Base-by-base conservation (phyloP, 2,113 vertebrate genomes). In the Oreamnos americanus region DNA sequence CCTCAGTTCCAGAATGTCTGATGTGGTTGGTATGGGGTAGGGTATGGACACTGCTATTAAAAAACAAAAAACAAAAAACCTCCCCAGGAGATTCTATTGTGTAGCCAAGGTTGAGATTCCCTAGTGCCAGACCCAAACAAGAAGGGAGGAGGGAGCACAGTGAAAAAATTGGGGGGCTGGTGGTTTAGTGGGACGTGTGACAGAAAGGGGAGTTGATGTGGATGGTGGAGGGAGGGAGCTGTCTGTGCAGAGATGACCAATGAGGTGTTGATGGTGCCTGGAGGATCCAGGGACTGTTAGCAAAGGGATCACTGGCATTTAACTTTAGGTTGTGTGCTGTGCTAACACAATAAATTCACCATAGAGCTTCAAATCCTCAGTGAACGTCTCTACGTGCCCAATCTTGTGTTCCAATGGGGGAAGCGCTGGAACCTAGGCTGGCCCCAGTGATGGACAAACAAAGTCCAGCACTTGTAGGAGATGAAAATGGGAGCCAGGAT, bases 391-490 rank as follows among this genome's bases (percentile, higher is more conserved):
- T 93, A 13, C 0, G 1, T 45, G 87, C n/a, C 16, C 55, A 25
- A 4, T 47, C 10, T 23, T 6, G 17, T 9, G 21, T 64, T 53
- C 15, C 7, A 45, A 3, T 7, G 10, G 39, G 43, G 47, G 58
- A 67, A 45, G 36, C 9, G 2, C 23, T 3, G 3, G 67, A 36
- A 58, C n/a, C 21, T 28, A 19, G 33, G 26, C 55, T 76, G n/a
- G n/a, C 51, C 39, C 33, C 23, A 36, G 51, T 12, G 76, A 71
- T 11, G 12, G 60, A 21, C 49, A 19, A 17, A 49, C 43, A 60
- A 47, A 82, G 67, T 62, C 47, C 78, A 86, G 11, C 21, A 94
- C 49, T 71, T 78, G 55, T 62, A 62, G 25, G 33, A 91, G 86
- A 86, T 15, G 39, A 57, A 88, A 60, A 76, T 12, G 17, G 71